phyloP scores from a whole-genome alignment of 2,797 vertebrate species.

The Pantherophis vulpinus region DNA sequence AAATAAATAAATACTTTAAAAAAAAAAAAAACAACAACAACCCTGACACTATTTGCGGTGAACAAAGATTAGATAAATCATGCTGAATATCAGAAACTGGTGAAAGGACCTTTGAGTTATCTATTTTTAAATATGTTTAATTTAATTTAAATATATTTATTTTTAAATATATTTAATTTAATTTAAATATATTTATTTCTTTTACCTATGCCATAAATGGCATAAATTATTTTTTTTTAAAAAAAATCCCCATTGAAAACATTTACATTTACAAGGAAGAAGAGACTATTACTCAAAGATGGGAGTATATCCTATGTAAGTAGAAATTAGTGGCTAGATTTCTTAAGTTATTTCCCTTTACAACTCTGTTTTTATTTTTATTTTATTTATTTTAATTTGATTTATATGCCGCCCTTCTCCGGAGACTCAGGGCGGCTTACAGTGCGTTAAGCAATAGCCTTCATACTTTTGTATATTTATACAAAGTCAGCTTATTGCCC shows the following conservation, averaged over 20 bases:
- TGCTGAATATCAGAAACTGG: not conserved
- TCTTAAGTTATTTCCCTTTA: not conserved
- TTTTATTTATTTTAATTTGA: too few species aligned
- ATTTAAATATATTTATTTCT: too few species aligned
- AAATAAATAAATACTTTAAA: too few species aligned
- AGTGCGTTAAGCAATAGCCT: too few species aligned
- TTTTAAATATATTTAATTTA: not conserved
- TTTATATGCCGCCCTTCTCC: too few species aligned
- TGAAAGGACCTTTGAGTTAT: not conserved
- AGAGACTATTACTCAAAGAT: not conserved
- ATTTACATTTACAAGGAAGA: not conserved
- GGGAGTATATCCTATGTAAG: too few species aligned
- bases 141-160: too few species aligned
- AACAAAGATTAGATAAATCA: not conserved
- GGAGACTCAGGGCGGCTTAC: too few species aligned
- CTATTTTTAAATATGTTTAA: not conserved
- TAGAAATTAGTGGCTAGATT: not conserved
- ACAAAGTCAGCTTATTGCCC: too few species aligned
- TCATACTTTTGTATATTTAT: too few species aligned
- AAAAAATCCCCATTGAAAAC: not conserved
- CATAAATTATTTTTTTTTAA: not conserved
- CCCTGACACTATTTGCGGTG: too few species aligned
- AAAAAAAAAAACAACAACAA: too few species aligned
- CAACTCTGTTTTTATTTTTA: not conserved
- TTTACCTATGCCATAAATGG: not conserved